Evolutionary conservation across 1,140 invertebrate species (phyloP).

Genomic region (Rhagoletis pomonella): DNA sequence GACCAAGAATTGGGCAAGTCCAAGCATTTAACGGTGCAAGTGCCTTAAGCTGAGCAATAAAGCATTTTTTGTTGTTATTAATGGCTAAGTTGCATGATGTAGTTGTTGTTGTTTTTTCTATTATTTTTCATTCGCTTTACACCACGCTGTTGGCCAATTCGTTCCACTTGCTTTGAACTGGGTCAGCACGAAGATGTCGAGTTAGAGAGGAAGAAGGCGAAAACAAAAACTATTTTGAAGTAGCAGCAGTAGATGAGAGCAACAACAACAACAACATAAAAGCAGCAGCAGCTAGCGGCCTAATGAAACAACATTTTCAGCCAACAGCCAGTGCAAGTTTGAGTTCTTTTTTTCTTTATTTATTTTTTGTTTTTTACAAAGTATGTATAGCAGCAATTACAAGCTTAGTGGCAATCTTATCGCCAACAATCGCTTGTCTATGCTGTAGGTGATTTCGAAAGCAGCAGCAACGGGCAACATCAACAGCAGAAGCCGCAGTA

Average conservation of each 20-base stretch:
- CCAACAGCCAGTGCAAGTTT: background rate
- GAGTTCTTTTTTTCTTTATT: background rate
- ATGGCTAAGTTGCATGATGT: background rate
- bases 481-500: background rate
- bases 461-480: background rate
- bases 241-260: background rate
- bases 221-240: background rate
- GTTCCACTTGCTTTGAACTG: conserved; percentile 72
- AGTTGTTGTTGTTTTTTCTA: background rate
- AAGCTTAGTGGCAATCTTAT: conserved; percentile 32
- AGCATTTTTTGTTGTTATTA: background rate
- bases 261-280: background rate
- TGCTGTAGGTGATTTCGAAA: background rate
- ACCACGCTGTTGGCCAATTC: conserved; percentile 60
- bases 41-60: background rate
- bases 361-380: background rate
- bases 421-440: conserved; percentile 13
- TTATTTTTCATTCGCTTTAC: background rate
- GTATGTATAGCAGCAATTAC: conserved; percentile 28
- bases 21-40: conserved; percentile 35
- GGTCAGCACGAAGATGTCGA: conserved; percentile 61
- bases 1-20: conserved; percentile 28
- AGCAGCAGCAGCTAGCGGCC: background rate
- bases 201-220: background rate
- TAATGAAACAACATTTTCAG: conserved; percentile 11